Conservation (phyloP, 2,113 vertebrate genomes). For the Poecile atricapillus region DNA sequence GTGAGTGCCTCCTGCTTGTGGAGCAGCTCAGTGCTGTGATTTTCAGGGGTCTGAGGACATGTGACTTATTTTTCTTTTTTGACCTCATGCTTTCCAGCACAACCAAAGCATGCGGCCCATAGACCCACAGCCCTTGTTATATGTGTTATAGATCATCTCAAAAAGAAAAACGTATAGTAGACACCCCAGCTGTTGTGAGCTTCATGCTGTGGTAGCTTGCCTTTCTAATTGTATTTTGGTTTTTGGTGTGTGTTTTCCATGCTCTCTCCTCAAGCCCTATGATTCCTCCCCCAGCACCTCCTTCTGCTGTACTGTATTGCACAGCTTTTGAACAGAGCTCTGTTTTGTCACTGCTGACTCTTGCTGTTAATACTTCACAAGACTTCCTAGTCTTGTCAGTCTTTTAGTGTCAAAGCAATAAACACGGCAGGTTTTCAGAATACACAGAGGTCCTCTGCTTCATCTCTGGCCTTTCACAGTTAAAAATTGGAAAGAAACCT, state of each 20-base stretch:
- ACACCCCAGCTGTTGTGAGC: background rate
- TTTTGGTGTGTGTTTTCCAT: background rate
- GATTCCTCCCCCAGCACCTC: background rate
- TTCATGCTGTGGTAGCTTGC: background rate
- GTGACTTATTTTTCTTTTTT: background rate
- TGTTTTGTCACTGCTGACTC: background rate
- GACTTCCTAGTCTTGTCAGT: background rate
- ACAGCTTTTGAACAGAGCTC: background rate
- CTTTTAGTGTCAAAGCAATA: conserved; percentile 18
- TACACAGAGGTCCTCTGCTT: background rate
- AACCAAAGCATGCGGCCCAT: background rate
- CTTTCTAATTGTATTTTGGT: background rate
- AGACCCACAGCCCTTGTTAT: background rate
- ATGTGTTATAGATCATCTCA: rapidly evolving
- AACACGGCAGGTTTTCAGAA: background rate
- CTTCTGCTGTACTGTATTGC: background rate
- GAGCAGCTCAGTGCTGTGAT: background rate
- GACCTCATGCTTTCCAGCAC: background rate
- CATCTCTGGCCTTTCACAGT: background rate
- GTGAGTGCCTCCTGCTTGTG: rapidly evolving
- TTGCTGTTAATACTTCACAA: background rate
- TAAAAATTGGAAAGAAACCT: background rate
- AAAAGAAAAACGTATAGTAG: background rate
- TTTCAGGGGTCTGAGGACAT: background rate
- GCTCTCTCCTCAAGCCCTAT: background rate